Conservation (phyloP, 2,797 vertebrate species). For the Sciurus carolinensis region DNA sequence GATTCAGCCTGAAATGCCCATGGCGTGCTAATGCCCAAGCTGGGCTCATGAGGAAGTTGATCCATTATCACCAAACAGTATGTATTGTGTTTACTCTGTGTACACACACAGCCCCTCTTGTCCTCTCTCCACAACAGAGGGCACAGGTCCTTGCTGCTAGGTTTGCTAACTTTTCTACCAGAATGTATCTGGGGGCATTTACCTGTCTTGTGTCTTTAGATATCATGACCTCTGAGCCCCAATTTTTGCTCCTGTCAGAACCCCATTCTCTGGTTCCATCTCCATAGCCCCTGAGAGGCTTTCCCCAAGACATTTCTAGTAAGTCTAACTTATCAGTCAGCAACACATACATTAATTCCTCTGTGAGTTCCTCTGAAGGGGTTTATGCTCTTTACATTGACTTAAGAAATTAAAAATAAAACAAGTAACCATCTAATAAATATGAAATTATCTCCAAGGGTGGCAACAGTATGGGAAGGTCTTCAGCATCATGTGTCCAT, state of each 20-base stretch:
- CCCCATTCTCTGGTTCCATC: neutral
- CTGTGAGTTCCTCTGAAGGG: neutral
- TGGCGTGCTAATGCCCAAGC: neutral
- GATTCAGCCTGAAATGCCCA: neutral
- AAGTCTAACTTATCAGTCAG: conserved; percentile 22
- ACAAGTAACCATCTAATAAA: conserved; percentile 76
- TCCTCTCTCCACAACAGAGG: neutral
- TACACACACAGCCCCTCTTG: neutral
- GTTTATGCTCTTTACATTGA: conserved; percentile 63
- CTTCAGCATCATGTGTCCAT: neutral
- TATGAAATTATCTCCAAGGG: conserved; percentile 64
- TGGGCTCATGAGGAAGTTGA: neutral
- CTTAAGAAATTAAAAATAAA: conserved; percentile 72
- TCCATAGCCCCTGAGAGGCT: neutral
- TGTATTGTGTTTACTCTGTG: neutral
- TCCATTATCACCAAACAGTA: neutral
- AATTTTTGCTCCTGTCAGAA: conserved; percentile 3
- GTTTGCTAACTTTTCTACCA: neutral
- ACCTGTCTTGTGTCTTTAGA: neutral
- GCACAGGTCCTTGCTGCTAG: neutral
- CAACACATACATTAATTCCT: neutral
- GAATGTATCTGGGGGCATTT: neutral
- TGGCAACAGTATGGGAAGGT: neutral
- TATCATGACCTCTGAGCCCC: neutral
- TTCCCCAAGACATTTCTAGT: neutral